Percentiles rank a stretch among this genome's conserved stretches.
Evolutionary conservation across 2,888 invertebrate genomes (phyloP).

Genomic region (Eupithecia inturbata): DNA sequence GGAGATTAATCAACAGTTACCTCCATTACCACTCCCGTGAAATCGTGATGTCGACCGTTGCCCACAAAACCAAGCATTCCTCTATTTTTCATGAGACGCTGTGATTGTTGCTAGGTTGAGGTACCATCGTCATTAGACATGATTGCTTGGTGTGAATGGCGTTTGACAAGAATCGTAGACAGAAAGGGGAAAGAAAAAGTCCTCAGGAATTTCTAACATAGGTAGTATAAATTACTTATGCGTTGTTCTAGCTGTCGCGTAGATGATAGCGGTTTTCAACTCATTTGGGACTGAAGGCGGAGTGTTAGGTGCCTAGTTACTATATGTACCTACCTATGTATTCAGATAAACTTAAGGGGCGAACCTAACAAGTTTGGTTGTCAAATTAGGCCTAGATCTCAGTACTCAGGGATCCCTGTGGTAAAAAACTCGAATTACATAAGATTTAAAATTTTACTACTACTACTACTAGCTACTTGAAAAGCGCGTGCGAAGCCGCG

Average conservation of each 20-base stretch:
- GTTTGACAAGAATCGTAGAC: neutral
- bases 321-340: no score
- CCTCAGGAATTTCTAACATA: neutral
- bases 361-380: no score
- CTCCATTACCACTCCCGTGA: constrained; percentile 72
- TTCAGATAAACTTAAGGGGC: no score
- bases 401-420: no score
- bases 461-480: no score
- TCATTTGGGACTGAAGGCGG: neutral
- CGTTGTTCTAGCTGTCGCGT: neutral
- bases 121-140: neutral
- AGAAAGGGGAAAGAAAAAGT: neutral
- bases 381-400: no score
- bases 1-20: constrained; percentile 37
- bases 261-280: neutral
- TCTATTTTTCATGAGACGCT: constrained; percentile 55
- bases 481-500: no score
- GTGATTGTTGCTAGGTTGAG: constrained; percentile 20
- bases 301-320: neutral
- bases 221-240: neutral
- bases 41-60: constrained; percentile 73
- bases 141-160: constrained; percentile 5
- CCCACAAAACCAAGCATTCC: constrained; percentile 72
- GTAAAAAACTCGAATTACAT: no score
- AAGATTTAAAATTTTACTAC: no score